phyloP scores from a whole-genome alignment of 2,113 vertebrate species.

The Lasiurus cinereus region DNA sequence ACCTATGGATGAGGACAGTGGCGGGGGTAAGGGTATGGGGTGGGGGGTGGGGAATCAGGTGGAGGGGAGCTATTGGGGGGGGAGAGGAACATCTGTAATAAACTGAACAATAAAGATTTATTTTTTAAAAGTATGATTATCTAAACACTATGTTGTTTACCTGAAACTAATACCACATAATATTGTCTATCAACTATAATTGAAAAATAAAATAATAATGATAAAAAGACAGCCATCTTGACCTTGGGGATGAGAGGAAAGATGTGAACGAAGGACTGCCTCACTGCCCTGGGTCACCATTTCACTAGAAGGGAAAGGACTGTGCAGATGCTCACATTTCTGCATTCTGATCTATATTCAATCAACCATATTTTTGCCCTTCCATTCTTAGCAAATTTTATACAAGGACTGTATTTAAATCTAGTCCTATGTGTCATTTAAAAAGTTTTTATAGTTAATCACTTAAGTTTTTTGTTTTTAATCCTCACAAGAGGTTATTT shows the following conservation, averaged over 20 bases:
- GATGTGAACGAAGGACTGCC: too few species aligned
- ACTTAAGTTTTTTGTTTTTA: background rate
- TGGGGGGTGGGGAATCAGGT: too few species aligned
- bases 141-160: background rate
- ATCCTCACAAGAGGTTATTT: too few species aligned
- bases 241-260: background rate
- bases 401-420: background rate
- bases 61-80: too few species aligned
- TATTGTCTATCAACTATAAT: background rate
- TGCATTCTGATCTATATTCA: background rate
- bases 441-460: background rate
- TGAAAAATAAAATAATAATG: background rate
- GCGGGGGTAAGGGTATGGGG: too few species aligned
- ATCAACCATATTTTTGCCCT: background rate
- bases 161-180: background rate
- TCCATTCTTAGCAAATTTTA: background rate
- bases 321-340: background rate
- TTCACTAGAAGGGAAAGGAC: background rate
- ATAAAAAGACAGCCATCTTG: background rate
- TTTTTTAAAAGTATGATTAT: background rate
- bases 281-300: background rate
- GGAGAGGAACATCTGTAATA: too few species aligned
- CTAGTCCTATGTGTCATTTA: background rate
- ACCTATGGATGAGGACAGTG: too few species aligned
- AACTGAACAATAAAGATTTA: too few species aligned